Evolutionary conservation across 2,888 invertebrate species (phyloP).

Genomic region (Agrochola lychnidis): DNA sequence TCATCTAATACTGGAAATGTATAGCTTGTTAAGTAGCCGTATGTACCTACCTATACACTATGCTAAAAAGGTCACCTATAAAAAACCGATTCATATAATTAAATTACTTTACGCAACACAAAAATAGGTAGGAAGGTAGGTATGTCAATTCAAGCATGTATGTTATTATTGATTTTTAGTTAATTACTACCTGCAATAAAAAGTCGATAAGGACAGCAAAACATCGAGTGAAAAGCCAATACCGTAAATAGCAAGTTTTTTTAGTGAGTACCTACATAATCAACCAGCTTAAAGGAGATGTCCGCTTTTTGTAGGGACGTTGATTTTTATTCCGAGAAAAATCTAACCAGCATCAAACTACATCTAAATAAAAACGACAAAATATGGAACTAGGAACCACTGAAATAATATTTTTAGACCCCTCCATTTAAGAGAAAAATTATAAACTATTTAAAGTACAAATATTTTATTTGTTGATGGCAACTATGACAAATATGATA

Average conservation of each 20-base stretch:
- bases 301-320: too few species aligned
- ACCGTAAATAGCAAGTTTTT: not conserved
- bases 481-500: too few species aligned
- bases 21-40: too few species aligned
- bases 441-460: too few species aligned
- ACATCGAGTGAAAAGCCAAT: not conserved
- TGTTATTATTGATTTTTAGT: not conserved
- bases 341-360: too few species aligned
- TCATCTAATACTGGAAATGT: too few species aligned
- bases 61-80: conserved; percentile 17
- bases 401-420: too few species aligned
- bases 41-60: not conserved
- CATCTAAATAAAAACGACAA: too few species aligned
- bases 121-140: conserved; percentile 23
- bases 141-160: conserved; percentile 4
- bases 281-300: not conserved
- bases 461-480: too few species aligned
- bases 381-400: too few species aligned
- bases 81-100: conserved; percentile 21
- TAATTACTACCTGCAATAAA: not conserved
- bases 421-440: too few species aligned
- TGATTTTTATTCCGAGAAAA: too few species aligned
- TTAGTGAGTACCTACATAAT: not conserved
- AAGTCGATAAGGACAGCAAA: not conserved
- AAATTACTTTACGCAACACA: conserved; percentile 29